A percentile compares a stretch with the other conserved stretches of the same genome.
Evolutionary conservation across 2,888 invertebrate species (phyloP).

Genomic region (Charanyca ferruginea): DNA sequence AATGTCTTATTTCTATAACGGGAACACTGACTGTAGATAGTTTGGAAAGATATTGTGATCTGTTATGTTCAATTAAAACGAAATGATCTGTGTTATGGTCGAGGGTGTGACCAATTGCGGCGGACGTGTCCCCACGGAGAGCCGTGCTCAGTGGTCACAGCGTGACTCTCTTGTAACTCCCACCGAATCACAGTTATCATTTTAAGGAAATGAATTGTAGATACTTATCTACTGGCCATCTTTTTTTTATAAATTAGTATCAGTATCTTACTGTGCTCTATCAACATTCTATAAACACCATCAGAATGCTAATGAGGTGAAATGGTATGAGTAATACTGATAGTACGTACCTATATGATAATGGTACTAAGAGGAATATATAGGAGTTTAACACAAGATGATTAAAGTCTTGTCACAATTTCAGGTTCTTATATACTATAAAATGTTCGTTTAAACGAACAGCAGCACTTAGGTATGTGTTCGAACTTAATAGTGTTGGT

Average conservation of each 20-base stretch:
- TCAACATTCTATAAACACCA: background rate
- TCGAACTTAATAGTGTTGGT: no score
- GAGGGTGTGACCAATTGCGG: slow-evolving; percentile 77
- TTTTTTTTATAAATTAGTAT: background rate
- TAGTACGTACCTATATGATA: no score
- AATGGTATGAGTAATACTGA: no score
- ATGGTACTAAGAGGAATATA: no score
- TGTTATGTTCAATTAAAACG: slow-evolving; percentile 71
- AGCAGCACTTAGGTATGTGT: no score
- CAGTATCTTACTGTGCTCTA: background rate
- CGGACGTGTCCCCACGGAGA: slow-evolving; percentile 72
- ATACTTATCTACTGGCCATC: background rate
- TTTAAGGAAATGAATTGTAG: slow-evolving; percentile 13
- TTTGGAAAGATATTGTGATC: slow-evolving; percentile 44
- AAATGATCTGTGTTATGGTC: slow-evolving; percentile 74
- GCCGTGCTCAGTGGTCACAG: slow-evolving; percentile 66
- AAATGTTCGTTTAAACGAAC: no score
- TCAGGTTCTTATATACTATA: background rate
- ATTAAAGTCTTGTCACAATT: background rate
- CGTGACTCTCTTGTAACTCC: slow-evolving; percentile 62
- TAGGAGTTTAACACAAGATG: no score
- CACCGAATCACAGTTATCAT: slow-evolving; percentile 52
- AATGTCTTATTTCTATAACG: slow-evolving; percentile 35
- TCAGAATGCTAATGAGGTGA: background rate
- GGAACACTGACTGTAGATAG: slow-evolving; percentile 38